Evolutionary conservation across 2,888 invertebrate genomes (phyloP).

Genomic region (Lasioglossum oenotherae): DNA sequence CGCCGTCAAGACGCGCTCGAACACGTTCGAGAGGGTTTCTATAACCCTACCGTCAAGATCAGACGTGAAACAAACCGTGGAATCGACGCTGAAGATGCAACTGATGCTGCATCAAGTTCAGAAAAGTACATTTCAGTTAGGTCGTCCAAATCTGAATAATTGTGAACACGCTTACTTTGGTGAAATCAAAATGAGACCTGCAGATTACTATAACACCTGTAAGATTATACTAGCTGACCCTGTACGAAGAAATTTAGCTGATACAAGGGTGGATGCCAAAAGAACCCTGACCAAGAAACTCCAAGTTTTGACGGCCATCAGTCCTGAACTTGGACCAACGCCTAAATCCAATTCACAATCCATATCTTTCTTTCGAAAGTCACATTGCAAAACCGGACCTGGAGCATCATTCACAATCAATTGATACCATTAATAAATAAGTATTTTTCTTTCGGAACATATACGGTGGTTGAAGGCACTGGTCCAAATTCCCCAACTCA

Average conservation of each 20-base stretch:
- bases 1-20: conserved; percentile 32
- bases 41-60: background rate
- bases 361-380: background rate
- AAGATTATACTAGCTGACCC: too few species aligned
- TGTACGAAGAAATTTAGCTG: background rate
- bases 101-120: too few species aligned
- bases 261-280: background rate
- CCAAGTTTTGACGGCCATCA: background rate
- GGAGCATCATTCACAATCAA: background rate
- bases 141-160: too few species aligned
- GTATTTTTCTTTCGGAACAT: background rate
- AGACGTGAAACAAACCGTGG: background rate
- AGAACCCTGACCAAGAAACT: background rate
- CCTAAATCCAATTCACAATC: background rate
- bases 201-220: too few species aligned
- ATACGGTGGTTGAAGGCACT: background rate
- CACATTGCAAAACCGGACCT: background rate
- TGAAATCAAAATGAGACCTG: too few species aligned
- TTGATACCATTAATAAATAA: background rate
- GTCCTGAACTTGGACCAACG: background rate
- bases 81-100: too few species aligned
- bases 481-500: background rate
- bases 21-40: background rate
- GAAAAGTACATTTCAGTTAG: too few species aligned
- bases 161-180: too few species aligned